Base-by-base conservation (phyloP, 2,113 vertebrate species). In the Tenebrosternarchus preto region DNA sequence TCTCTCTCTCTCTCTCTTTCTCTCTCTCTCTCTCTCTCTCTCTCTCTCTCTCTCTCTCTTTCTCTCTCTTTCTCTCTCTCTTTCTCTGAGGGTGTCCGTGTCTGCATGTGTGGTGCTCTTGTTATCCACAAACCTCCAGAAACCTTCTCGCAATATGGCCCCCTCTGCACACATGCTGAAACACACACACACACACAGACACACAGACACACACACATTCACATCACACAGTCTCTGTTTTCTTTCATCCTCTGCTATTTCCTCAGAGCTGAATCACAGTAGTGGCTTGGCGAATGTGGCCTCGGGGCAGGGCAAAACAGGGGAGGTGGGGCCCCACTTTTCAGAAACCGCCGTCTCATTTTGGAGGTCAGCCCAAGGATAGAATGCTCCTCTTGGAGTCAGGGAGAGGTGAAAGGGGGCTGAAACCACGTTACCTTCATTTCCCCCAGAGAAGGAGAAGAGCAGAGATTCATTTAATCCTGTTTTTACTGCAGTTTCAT, bases 401-500 rank as follows among this genome's bases (percentile, higher is more conserved):
- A 94, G 84, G 4, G 82, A 91, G 90, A 93, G 93, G 92, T 92
- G 92, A 94, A 88, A 90, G 88, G 88, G 33, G 90, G 88, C 89
- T 91, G 90, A 92, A 93, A 93, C 91, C 88, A 91, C 86, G 92
- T 93, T 94, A 92, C 89, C 86, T 90, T 91, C 90, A 91, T 90
- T 86, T 83, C 71, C 86, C 81, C 85, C 78, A 59, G 74, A 82
- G 86, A 89, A 74, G 85, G 86, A 85, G 86, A 84, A 83, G 90
- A 89, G 87, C 90, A 92, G 93, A 91, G 91, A 93, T 93, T 92
- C 89, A 90, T 92, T 91, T 93, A 93, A 94, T 93, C 92, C 90
- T 89, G 90, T 92, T 93, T 36, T 92, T 92, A 90, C 90, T 91
- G 91, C 87, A 87, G 90, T 92, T 93, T 91, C 84, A 86, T 90